Conservation (phyloP, 2,797 vertebrate genomes). For the Pelobates cultripes region DNA sequence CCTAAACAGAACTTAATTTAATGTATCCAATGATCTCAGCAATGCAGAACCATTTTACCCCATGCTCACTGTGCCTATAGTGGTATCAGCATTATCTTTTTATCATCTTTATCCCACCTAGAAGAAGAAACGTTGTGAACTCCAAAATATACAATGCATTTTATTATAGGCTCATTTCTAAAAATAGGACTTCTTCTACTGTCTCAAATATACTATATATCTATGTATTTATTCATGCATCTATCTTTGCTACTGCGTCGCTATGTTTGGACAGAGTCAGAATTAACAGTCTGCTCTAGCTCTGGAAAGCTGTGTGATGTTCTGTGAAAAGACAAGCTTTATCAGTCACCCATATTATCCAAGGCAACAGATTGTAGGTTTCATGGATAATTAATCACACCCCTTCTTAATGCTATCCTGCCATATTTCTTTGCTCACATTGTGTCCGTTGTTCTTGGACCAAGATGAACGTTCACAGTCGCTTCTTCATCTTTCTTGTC, state of each 20-base stretch:
- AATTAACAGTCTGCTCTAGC: not conserved
- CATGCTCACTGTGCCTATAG: too few species aligned
- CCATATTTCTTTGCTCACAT: conserved; percentile 47
- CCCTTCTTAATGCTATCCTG: conserved; percentile 29
- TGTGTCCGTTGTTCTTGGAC: conserved; percentile 59
- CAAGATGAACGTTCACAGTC: conserved; percentile 49
- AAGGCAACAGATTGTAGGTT: conserved; percentile 46
- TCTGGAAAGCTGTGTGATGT: conserved; percentile 5
- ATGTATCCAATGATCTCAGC: too few species aligned
- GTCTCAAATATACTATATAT: not conserved
- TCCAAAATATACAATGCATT: too few species aligned
- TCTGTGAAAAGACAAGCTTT: conserved; percentile 24
- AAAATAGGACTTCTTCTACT: not conserved
- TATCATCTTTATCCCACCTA: too few species aligned
- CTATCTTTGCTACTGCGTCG: not conserved
- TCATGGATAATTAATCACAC: conserved; percentile 48
- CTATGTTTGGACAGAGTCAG: not conserved
- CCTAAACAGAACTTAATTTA: too few species aligned
- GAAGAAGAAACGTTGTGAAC: too few species aligned
- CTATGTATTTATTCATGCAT: not conserved
- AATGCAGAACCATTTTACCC: too few species aligned
- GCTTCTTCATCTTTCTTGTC: conserved; percentile 63
- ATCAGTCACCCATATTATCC: conserved; percentile 36
- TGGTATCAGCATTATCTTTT: too few species aligned
- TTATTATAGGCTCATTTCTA: too few species aligned